Conservation (phyloP, 2,113 vertebrate species). For the Vulpes vulpes region DNA sequence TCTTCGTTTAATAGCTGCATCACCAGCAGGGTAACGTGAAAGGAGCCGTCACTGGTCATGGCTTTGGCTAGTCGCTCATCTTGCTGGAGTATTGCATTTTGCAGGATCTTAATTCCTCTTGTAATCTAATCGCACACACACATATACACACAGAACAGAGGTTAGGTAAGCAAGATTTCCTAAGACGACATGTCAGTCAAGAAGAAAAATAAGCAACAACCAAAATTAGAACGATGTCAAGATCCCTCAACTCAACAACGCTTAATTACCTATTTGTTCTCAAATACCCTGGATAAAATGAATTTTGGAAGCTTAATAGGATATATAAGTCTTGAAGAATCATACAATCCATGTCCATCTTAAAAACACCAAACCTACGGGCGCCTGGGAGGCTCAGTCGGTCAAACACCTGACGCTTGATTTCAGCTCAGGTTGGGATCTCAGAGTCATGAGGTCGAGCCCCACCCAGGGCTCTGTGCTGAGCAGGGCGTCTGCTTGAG, state of each 20-base stretch:
- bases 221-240: slow-evolving; percentile 50
- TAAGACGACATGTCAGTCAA: slow-evolving; percentile 27
- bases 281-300: neutral
- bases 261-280: slow-evolving; percentile 38
- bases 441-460: neutral
- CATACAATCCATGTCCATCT: neutral
- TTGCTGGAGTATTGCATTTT: slow-evolving; percentile 91
- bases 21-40: slow-evolving; percentile 96
- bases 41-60: slow-evolving; percentile 90
- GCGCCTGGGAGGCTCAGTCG: neutral
- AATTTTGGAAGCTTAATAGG: neutral
- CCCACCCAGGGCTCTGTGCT: neutral
- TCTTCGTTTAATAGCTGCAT: slow-evolving; percentile 93
- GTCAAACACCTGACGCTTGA: neutral
- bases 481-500: neutral
- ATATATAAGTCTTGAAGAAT: neutral
- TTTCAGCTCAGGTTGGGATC: neutral
- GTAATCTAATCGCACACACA: slow-evolving; percentile 89
- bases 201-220: slow-evolving; percentile 29
- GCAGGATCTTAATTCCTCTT: slow-evolving; percentile 88
- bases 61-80: slow-evolving; percentile 92
- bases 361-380: neutral
- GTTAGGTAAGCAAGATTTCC: neutral
- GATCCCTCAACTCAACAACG: slow-evolving; percentile 57
- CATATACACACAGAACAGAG: slow-evolving; percentile 56